A percentile compares a stretch with the other conserved stretches of the same genome.
Evolutionary conservation across 2,113 vertebrate species (phyloP).

Genomic region (Semnornis frantzii): DNA sequence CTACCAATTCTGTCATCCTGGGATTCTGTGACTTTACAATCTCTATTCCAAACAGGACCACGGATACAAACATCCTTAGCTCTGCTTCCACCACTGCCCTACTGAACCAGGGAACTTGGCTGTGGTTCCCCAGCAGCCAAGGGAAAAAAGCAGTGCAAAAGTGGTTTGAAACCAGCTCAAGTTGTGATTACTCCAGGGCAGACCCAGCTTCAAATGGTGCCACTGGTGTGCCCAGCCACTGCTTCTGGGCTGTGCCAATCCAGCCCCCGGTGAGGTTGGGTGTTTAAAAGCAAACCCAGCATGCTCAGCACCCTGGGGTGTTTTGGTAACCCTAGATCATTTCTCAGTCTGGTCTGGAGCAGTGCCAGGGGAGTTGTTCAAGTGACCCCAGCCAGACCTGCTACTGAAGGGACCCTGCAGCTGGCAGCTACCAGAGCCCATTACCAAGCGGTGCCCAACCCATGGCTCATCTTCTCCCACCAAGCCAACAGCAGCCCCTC

Average conservation of each 20-base stretch:
- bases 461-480: accelerated
- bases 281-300: not conserved
- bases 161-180: not conserved
- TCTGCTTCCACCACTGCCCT: not conserved
- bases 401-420: not conserved
- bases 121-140: not conserved
- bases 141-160: not conserved
- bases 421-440: not conserved
- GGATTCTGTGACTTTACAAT: not conserved
- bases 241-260: not conserved
- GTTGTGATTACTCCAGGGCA: not conserved
- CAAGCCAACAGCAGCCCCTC: not conserved
- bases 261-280: not conserved
- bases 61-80: not conserved
- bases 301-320: not conserved
- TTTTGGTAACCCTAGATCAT: constrained; percentile 42
- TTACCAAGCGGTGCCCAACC: accelerated
- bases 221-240: not conserved
- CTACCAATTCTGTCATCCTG: no score
- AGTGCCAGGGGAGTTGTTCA: constrained; percentile 25
- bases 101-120: not conserved
- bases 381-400: not conserved
- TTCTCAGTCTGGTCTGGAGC: constrained; percentile 48
- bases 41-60: not conserved
- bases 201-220: not conserved